Conservation (phyloP, 2,888 invertebrate species). For the Minunthozetes semirufus region DNA sequence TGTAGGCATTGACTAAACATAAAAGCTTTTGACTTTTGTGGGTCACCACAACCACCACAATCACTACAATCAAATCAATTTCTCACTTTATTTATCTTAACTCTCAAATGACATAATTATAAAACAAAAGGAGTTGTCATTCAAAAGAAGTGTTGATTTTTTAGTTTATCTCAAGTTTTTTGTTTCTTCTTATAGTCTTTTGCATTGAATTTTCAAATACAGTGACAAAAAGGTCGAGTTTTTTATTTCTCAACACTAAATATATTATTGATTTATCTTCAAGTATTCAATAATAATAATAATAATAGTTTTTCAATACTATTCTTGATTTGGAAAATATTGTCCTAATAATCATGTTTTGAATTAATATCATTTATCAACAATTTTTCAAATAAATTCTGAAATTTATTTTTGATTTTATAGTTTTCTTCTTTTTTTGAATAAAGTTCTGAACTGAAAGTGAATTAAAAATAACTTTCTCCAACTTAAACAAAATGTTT, state of each 20-base stretch:
- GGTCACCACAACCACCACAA: not conserved
- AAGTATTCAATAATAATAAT: not conserved
- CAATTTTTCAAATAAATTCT: no score
- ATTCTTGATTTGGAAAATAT: not conserved
- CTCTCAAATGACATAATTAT: not conserved
- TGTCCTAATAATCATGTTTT: not conserved
- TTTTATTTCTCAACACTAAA: not conserved
- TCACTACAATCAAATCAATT: not conserved
- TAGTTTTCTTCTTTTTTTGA: no score
- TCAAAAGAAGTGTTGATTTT: not conserved
- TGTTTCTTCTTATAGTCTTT: not conserved
- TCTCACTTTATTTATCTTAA: not conserved
- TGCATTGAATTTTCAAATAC: not conserved
- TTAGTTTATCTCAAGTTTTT: not conserved
- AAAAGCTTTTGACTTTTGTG: slow-evolving; percentile 22
- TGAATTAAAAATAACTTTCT: no score
- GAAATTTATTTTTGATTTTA: no score
- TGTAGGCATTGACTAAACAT: not conserved
- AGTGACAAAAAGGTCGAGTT: not conserved
- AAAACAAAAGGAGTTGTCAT: not conserved
- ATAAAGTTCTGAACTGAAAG: no score
- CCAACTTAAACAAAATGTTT: not conserved
- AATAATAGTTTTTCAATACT: not conserved
- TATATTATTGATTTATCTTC: no score
- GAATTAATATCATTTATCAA: not conserved